A percentile compares a stretch with the other conserved stretches of the same genome.
These are phyloP conservation scores for Dendrocincla tyrannina DNA, from an alignment of 2,797 vertebrate genomes.

Conservation along the genomic window DNA sequence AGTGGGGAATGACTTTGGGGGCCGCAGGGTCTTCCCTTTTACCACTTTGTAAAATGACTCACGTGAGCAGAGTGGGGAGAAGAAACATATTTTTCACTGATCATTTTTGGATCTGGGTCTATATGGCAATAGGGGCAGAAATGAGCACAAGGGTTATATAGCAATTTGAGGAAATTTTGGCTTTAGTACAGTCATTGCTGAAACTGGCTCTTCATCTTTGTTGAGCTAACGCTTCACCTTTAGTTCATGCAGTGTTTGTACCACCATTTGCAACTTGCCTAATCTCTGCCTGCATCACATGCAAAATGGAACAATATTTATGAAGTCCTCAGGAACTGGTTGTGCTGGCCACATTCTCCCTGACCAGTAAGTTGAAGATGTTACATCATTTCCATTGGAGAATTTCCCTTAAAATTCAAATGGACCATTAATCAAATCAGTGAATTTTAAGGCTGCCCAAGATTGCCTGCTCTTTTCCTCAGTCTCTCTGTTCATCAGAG, in stretches of 20 bases:
- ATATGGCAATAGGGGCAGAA: not conserved
- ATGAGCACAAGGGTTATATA: not conserved
- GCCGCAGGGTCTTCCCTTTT: not conserved
- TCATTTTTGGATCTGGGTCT: not conserved
- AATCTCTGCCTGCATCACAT: not conserved
- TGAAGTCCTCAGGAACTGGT: not conserved
- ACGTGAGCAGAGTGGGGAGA: accelerated
- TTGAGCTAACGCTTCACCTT: not conserved
- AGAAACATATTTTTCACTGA: not conserved
- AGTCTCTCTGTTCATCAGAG: not conserved
- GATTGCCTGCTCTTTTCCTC: not conserved
- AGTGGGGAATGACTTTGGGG: not conserved
- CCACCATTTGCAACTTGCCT: not conserved
- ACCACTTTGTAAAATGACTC: not conserved
- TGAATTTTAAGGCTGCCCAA: not conserved
- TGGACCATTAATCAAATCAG: not conserved
- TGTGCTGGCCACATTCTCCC: not conserved
- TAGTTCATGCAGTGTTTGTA: not conserved
- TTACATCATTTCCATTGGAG: not conserved
- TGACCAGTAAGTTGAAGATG: not conserved
- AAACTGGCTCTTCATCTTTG: not conserved
- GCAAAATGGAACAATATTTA: not conserved
- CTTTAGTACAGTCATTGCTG: not conserved
- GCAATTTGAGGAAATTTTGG: not conserved
- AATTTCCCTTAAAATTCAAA: not conserved